Base-by-base conservation (phyloP, 2,888 invertebrate genomes). In the Melinaea menophilus region DNA sequence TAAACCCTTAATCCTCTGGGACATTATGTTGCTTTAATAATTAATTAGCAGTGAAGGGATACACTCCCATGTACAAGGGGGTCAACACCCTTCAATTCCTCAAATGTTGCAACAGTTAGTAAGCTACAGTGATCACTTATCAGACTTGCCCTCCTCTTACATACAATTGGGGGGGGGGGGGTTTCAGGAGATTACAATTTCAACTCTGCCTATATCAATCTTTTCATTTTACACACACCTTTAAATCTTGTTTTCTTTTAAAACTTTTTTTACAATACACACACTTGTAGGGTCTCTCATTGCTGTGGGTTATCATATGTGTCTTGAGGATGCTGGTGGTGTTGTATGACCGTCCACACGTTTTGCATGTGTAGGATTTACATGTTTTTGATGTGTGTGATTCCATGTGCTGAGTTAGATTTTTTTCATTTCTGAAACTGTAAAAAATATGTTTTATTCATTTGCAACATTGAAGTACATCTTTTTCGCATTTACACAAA, bases 191-290 rank as follows among this genome's bases (percentile, higher is more conserved):
- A n/a, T n/a, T 22, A 22, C 22, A 22, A 22, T 0, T 22, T 22
- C 22, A 22, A 22, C 1, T 22, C 22, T 22, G 22, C 22, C 1
- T 22, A 22, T 22, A 1, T 0, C 22, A 22, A 22, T 1, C 0
- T 22, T 22, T 22, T 22, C 22, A 22, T 22, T n/a, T n/a, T n/a
- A n/a, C n/a, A 41, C 41, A 31, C 0, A 93, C 94, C 91, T 94
- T 94, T 68, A 95, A 87, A 80, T 95, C 94, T 81, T 95, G 94
- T 79, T 94, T 94, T 69, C 95, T 88, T 78, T 95, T 95, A 75
- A 95, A 95, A 33, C 92, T 93, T 79, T 94, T 95, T 76, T 93
- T 93, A 80, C 95, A 95, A 58, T 93, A 82, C 46, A 92, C 91
- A 75, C 95, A 95, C 64, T 93, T 91, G 75, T 93, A 94, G 0